Base-by-base conservation (phyloP, 2,113 vertebrate genomes). In the Pluvianellus socialis region DNA sequence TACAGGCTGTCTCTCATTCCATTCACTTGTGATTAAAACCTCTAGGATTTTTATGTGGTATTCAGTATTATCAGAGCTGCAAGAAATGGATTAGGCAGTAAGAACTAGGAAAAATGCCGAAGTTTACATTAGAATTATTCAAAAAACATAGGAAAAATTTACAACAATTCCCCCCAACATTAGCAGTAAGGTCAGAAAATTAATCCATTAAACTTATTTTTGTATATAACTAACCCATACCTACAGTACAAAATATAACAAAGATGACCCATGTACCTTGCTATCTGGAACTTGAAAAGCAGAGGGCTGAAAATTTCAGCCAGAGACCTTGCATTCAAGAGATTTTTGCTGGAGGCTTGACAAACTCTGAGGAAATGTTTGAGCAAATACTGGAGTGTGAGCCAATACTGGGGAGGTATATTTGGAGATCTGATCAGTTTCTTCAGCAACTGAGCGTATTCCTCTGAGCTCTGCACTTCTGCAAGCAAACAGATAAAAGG, bases 231-330 rank as follows among this genome's bases (percentile, higher is more conserved):
- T 24, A 74, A 73, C 28, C 26, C 5, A 22, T 33, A 55, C 81
- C 68, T 77, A 76, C 9, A 40, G 62, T 73, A 70, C 4, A 45
- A 58, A 66, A 40, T 14, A 55, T 30, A 49, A 76, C 80, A 45
- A 90, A 86, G 71, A 80, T 82, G 74, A 81, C 32, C 40, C 33
- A 96, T 97, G 9, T 97, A 99, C 99, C 99, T 99, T 97, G 98
- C 91, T 88, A 97, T 89, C 91, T 99, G 99, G 86, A 98, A 98
- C 96, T 98, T 98, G 98, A 99, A 99, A 86, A 99, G 98, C 73
- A 99, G 95, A 12, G 99, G 98, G 97, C 99, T 99, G 98, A 99
- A 99, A 96, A 99, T 99, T 98, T 99, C 99, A 12, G 99, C 98
- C 68, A 99, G 97, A 40, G 98, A 96, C 66, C 98, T 98, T 81